phyloP scores from a whole-genome alignment of 2,113 vertebrate species.

The Orthonyx spaldingii region DNA sequence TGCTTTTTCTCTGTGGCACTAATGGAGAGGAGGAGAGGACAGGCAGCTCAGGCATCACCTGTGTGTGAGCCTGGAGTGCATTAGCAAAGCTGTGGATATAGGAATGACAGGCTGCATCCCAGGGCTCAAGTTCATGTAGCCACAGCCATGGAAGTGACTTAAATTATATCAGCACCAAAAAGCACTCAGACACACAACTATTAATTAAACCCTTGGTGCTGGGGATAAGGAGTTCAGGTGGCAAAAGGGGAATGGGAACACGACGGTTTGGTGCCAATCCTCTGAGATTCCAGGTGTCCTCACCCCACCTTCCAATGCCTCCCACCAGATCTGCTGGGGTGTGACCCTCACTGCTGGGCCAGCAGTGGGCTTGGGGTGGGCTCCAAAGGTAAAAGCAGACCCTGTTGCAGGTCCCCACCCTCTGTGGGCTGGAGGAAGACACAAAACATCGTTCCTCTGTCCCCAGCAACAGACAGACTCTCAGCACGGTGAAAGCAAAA shows the following conservation, averaged over 20 bases:
- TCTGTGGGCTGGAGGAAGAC: neutral
- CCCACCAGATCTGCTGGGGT: neutral
- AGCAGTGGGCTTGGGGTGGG: neutral
- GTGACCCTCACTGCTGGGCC: neutral
- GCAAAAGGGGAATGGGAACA: neutral
- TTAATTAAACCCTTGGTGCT: neutral
- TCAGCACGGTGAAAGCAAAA: neutral
- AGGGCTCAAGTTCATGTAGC: neutral
- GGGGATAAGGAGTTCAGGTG: neutral
- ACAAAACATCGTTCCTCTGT: neutral
- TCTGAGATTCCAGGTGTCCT: neutral
- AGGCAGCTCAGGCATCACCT: neutral
- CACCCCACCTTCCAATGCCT: fast-evolving
- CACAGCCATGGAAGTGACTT: neutral
- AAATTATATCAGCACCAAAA: neutral
- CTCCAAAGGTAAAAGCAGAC: neutral
- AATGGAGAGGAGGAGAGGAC: neutral
- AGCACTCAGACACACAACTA: neutral
- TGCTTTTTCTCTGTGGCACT: neutral
- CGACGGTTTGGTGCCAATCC: neutral
- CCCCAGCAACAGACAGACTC: neutral
- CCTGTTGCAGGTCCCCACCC: neutral
- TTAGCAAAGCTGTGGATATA: neutral
- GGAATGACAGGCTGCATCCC: neutral
- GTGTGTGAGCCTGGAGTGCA: neutral